A percentile compares a stretch with the other conserved stretches of the same genome.
phyloP scores from a whole-genome alignment of 2,888 invertebrate species.

The Maniola hyperantus region DNA sequence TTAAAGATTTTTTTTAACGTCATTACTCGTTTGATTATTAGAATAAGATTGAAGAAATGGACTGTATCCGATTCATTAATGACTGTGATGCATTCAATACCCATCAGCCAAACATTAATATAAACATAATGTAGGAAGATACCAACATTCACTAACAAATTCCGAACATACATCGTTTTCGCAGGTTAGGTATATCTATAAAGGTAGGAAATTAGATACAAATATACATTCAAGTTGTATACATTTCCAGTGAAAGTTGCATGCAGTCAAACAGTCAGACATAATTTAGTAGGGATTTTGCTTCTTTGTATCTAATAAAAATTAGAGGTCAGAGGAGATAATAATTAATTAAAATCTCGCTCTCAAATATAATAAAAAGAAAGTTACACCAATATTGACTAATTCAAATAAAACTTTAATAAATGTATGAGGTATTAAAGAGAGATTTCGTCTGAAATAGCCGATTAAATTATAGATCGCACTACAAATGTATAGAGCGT shows the following conservation, averaged over 20 bases:
- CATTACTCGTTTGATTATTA: not conserved
- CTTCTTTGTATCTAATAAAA: not conserved
- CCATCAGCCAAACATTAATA: constrained; percentile 29
- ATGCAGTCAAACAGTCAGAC: constrained; percentile 14
- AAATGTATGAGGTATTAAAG: not conserved
- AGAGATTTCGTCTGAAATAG: not conserved
- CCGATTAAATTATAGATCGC: not conserved
- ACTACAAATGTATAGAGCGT: not conserved
- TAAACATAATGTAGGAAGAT: constrained; percentile 13
- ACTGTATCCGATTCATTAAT: constrained; percentile 22
- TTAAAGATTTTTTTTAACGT: not conserved
- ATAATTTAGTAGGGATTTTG: not conserved
- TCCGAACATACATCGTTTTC: constrained; percentile 13
- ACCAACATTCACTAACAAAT: constrained; percentile 24
- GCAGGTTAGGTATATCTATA: not conserved
- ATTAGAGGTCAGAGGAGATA: not conserved
- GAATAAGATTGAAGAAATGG: constrained; percentile 10
- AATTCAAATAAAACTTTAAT: not conserved
- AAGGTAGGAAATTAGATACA: constrained; percentile 22
- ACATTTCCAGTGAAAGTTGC: constrained; percentile 21
- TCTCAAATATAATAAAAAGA: not conserved
- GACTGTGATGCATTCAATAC: constrained; percentile 21
- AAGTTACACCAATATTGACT: not conserved
- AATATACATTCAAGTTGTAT: constrained; percentile 19
- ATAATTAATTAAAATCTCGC: not conserved